Evolutionary conservation across 2,888 invertebrate species (phyloP), one percentile per base, ranked within the genome.

Genomic region (Heliconius aoede): DNA sequence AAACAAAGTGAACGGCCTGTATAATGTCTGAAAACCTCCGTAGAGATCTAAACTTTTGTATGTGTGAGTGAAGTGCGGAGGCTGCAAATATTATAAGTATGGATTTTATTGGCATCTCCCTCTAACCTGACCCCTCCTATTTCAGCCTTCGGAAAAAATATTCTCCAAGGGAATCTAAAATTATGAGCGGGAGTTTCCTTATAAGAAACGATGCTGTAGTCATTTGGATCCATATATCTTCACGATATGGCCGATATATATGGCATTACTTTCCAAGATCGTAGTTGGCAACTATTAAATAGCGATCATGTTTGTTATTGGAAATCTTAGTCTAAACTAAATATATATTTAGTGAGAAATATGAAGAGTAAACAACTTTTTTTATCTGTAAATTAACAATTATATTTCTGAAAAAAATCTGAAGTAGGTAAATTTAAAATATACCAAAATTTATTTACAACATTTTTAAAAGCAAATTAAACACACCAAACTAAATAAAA

Each of bases 11-110:
- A 73, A 79, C 93, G 87, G 21, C 85, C 86, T 91, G 85, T 92
- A 88, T 79, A 81, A 62, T 82, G 90, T 91, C 91, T 90, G 87
- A 91, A 90, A 90, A 87, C 91, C 93, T 91, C 91, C 84, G 86
- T 88, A 90, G 93, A 92, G 91, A 87, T 89, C 88, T 92, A 91
- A 93, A 91, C 91, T 91, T 46, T 91, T 77, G 75, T 86, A 87
- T 91, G 93, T 92, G 94, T 84, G 91, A 86, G 90, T 87, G 86
- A 87, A 85, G 88, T 87, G 90, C 88, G 92, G 89, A 91, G 92
- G 90, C 92, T 92, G 93, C 94, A 93, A 94, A 94, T 94, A 94
- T 94, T 93, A 94, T 93, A 94, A 94, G 94, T 94, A 94, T 94
- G 93, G 94, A 94, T 94, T 94, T 93, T 93, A 89, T 89, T 85